Percentiles rank a stretch among this genome's conserved stretches.
These are phyloP conservation scores for Epinotia nisella DNA, from an alignment of 2,888 invertebrate genomes.

Conservation along the genomic window DNA sequence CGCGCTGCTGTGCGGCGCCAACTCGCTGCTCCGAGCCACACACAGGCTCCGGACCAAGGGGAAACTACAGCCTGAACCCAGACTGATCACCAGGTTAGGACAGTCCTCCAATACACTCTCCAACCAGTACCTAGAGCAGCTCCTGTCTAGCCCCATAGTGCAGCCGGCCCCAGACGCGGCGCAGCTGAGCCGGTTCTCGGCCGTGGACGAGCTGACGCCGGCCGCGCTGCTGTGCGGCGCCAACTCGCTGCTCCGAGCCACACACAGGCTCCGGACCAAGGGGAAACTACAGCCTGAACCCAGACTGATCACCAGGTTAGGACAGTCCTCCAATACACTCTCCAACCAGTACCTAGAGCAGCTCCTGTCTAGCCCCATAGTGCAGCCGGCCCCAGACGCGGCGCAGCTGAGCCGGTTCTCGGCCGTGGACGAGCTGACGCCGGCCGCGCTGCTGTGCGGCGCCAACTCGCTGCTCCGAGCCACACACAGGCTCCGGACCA, in stretches of 20 bases:
- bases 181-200: slow-evolving; percentile 78
- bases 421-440: no score
- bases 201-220: slow-evolving; percentile 84
- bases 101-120: no score
- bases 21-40: slow-evolving; percentile 79
- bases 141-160: slow-evolving; percentile 76
- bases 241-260: slow-evolving; percentile 80
- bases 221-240: slow-evolving; percentile 85
- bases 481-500: no score
- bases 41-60: slow-evolving; percentile 82
- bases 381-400: no score
- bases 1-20: slow-evolving; percentile 84
- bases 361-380: no score
- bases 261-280: slow-evolving; percentile 79
- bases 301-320: slow-evolving; percentile 84
- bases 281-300: slow-evolving; percentile 78
- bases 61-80: slow-evolving; percentile 72
- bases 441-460: no score
- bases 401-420: no score
- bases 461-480: no score
- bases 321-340: no score
- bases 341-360: no score
- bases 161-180: slow-evolving; percentile 56
- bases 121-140: slow-evolving; percentile 81
- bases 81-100: slow-evolving; percentile 85